phyloP scores from a whole-genome alignment of 2,113 vertebrate species.

The Typhlomys cinereus region DNA sequence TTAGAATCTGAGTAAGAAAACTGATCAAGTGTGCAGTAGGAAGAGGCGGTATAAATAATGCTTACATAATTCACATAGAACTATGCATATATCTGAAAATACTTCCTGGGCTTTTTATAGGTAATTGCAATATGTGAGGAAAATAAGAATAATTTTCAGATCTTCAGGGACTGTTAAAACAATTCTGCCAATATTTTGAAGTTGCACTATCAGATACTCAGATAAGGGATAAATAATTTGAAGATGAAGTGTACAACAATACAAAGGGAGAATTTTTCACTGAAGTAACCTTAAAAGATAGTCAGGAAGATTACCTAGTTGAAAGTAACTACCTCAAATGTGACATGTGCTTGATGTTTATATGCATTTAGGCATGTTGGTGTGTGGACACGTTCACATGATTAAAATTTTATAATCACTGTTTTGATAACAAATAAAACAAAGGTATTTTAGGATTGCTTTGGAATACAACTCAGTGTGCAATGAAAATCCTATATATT shows the following conservation, averaged over 20 bases:
- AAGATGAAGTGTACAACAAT: background rate
- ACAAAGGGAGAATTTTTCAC: background rate
- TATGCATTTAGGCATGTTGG: background rate
- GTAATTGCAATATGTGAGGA: background rate
- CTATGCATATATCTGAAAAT: background rate
- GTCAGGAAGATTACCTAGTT: background rate
- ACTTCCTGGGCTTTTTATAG: background rate
- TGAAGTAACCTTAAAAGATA: background rate
- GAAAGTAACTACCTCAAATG: too few species aligned
- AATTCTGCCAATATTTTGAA: constrained; percentile 14
- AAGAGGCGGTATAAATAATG: background rate
- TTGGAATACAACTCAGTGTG: background rate
- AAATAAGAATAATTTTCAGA: background rate
- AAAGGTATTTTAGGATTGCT: background rate
- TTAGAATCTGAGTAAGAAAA: constrained; percentile 2
- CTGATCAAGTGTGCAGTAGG: background rate
- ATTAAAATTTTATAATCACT: background rate
- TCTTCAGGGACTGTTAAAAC: background rate
- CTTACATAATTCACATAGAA: background rate
- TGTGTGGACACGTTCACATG: background rate
- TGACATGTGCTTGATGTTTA: too few species aligned
- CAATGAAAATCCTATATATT: background rate
- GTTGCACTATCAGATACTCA: background rate
- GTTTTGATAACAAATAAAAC: background rate
- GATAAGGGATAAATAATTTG: background rate